Conservation (phyloP, 1,140 invertebrate genomes). For the Solenopsis invicta region DNA sequence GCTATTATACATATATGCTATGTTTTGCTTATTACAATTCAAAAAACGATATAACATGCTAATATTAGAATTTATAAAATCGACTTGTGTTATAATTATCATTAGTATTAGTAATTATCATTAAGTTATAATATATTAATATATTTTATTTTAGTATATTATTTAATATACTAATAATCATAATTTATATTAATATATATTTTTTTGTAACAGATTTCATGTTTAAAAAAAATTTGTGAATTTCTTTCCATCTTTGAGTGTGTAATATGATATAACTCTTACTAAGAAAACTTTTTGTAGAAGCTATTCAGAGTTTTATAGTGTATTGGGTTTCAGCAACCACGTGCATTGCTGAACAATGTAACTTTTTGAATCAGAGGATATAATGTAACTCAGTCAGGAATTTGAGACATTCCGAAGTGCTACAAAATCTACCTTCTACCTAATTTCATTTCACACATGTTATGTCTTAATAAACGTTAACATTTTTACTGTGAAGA, state of each 20-base stretch:
- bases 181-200: slow-evolving; percentile 4
- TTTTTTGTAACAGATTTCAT: neutral
- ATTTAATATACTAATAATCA: neutral
- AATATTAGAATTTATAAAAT: neutral
- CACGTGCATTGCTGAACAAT: neutral
- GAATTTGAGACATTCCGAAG: neutral
- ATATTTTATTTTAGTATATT: no score
- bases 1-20: no score
- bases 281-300: slow-evolving; percentile 12
- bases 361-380: neutral
- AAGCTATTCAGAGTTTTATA: neutral
- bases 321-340: slow-evolving; percentile 20
- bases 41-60: neutral
- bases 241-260: neutral
- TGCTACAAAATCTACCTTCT: neutral
- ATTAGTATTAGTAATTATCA: no score
- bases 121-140: no score
- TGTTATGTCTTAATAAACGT: neutral
- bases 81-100: no score
- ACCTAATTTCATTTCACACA: neutral
- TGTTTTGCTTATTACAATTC: no score
- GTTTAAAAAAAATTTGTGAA: neutral
- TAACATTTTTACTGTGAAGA: neutral
- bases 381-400: neutral
- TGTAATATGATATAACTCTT: slow-evolving; percentile 1